These are phyloP conservation scores for Kryptolebias marmoratus DNA, from an alignment of 2,113 vertebrate species.

Conservation along the genomic window DNA sequence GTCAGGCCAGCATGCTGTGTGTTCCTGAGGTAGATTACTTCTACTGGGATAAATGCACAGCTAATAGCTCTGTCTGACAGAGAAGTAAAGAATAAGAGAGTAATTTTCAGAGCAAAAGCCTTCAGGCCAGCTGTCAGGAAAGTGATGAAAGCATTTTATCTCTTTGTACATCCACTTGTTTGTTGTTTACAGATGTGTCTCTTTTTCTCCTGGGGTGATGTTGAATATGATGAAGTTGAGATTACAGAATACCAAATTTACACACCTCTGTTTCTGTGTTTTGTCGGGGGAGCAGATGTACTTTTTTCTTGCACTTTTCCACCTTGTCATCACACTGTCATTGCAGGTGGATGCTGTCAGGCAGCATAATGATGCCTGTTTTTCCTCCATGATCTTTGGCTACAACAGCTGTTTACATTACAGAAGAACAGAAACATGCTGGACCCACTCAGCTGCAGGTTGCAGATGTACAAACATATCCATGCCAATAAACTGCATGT, in stretches of 20 bases:
- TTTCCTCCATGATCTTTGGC: slow-evolving; percentile 25
- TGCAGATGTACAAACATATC: slow-evolving; percentile 16
- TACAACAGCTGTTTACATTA: slow-evolving; percentile 28
- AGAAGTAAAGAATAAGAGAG: not conserved
- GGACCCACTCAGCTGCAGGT: slow-evolving; percentile 13
- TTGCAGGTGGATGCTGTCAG: slow-evolving; percentile 56
- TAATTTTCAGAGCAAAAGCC: slow-evolving; percentile 10
- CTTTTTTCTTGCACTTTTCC: slow-evolving; percentile 30
- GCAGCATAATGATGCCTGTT: slow-evolving; percentile 51
- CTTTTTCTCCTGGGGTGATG: slow-evolving; percentile 5
- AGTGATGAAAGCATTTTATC: not conserved
- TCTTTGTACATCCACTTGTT: not conserved
- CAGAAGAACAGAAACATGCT: slow-evolving; percentile 22
- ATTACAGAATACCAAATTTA: not conserved
- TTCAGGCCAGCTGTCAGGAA: not conserved
- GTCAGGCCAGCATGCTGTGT: slow-evolving; percentile 9
- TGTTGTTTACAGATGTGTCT: not conserved
- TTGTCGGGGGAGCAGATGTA: slow-evolving; percentile 16
- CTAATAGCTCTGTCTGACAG: slow-evolving; percentile 4
- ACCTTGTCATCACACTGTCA: slow-evolving; percentile 27
- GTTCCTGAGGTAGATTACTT: slow-evolving; percentile 28
- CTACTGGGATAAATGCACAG: slow-evolving; percentile 27
- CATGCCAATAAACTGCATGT: too few species aligned
- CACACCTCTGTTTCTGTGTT: slow-evolving; percentile 9
- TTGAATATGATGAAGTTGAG: slow-evolving; percentile 4